phyloP scores from a whole-genome alignment of 2,888 invertebrate species.

The Syrphus vitripennis region DNA sequence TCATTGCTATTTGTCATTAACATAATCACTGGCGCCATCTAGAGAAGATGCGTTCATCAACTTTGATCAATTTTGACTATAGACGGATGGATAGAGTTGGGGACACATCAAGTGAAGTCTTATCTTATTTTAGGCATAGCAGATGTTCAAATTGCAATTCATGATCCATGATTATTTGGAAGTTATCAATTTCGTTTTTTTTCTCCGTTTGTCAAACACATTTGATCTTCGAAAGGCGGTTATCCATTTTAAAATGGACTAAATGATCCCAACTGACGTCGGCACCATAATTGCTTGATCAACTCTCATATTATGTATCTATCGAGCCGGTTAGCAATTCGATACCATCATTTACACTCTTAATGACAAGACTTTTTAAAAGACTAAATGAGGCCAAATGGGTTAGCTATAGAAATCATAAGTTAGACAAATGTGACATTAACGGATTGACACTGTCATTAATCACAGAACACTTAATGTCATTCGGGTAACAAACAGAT shows the following conservation, averaged over 20 bases:
- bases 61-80: not conserved
- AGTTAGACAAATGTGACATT: not conserved
- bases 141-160: not conserved
- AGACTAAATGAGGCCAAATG: not conserved
- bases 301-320: not conserved
- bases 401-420: not conserved
- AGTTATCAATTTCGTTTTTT: too few relatives aligned
- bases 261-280: not conserved
- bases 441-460: not conserved
- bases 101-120: too few relatives aligned
- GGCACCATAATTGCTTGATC: not conserved
- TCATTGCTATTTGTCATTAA: conserved; percentile 49
- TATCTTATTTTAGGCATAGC: not conserved
- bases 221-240: too few relatives aligned
- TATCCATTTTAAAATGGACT: too few relatives aligned
- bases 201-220: too few relatives aligned
- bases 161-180: too few relatives aligned
- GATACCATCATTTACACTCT: not conserved
- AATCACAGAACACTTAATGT: not conserved
- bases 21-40: conserved; percentile 63
- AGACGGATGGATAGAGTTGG: not conserved
- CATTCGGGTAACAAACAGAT: too few relatives aligned
- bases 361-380: not conserved
- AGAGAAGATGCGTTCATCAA: not conserved
- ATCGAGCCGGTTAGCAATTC: not conserved